phyloP scores from a whole-genome alignment of 2,797 vertebrate species.

The Steatocranus sp. region DNA sequence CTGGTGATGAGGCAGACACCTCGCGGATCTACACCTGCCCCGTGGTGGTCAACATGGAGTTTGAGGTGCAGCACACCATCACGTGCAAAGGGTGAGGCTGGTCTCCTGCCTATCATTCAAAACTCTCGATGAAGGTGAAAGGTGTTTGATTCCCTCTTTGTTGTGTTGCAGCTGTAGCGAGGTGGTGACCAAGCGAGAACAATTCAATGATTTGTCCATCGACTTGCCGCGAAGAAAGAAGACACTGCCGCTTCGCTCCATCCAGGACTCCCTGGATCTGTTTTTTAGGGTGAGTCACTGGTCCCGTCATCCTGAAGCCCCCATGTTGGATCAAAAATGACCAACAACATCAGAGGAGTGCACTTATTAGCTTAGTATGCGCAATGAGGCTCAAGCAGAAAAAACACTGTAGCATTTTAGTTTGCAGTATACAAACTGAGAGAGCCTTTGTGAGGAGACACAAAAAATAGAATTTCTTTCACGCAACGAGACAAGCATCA shows the following conservation, averaged over 20 bases:
- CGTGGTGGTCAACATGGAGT: constrained; percentile 93
- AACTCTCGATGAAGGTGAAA: not conserved
- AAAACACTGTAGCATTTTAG: not conserved
- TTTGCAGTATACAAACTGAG: not conserved
- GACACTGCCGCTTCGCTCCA: constrained; percentile 85
- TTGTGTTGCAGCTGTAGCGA: constrained; percentile 84
- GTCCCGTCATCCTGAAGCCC: not conserved
- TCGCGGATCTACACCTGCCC: constrained; percentile 93
- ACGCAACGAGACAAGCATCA: accelerated
- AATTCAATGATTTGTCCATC: constrained; percentile 97
- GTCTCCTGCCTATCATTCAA: not conserved
- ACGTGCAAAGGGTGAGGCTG: constrained; percentile 90
- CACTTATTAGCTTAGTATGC: not conserved
- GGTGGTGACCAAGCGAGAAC: constrained; percentile 90
- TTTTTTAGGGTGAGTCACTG: constrained; percentile 86
- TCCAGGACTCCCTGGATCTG: constrained; percentile 97
- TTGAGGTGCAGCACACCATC: constrained; percentile 98
- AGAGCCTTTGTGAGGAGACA: not conserved
- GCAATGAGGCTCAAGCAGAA: not conserved
- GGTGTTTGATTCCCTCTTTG: not conserved
- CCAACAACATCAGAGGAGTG: not conserved
- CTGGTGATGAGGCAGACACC: constrained; percentile 80
- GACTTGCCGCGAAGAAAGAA: constrained; percentile 94
- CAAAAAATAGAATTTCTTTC: not conserved
- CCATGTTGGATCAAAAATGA: not conserved